Base-by-base conservation (phyloP, 2,888 invertebrate genomes). In the Argyresthia albistria region DNA sequence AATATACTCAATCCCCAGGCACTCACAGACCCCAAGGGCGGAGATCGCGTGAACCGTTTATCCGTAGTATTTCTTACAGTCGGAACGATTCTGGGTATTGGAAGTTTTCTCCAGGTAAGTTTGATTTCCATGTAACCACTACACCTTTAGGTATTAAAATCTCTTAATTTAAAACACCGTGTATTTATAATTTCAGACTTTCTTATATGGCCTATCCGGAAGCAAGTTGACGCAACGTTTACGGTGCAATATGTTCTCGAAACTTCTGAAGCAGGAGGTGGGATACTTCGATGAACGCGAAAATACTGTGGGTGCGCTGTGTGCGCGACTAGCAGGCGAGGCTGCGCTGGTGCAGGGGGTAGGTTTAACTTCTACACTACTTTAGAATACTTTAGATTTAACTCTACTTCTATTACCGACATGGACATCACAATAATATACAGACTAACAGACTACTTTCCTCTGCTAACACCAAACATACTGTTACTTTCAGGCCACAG, bases 311-410 rank as follows among this genome's bases (percentile, higher is more conserved):
- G 95, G 95, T 1, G 91, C 93, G 2, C 79, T 95, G 0, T 93
- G 93, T 63, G 91, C 94, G 1, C 88, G 91, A 54, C 81, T 95
- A 7, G 93, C 95, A 0, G 91, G 92, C 0, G 95, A 95, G 79
- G 93, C 94, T 0, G 90, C 95, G 0, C 90, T 91, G 52, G 92
- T 95, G 0, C 94, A 95, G 83, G 95, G 95, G 63, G 95, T 94
- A 8, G 3, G 25, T n/a, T n/a, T n/a, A n/a, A n/a, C n/a, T n/a
- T n/a, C n/a, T n/a, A n/a, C n/a, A n/a, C n/a, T n/a, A n/a, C n/a
- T n/a, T n/a, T n/a, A n/a, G n/a, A n/a, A n/a, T n/a, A n/a, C n/a
- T n/a, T n/a, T n/a, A n/a, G n/a, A n/a, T n/a, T n/a, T n/a, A n/a
- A n/a, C n/a, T n/a, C n/a, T n/a, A n/a, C n/a, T n/a, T n/a, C n/a